A percentile compares a stretch with the other conserved stretches of the same genome.
These are phyloP conservation scores for Prorops nasuta DNA, from an alignment of 1,140 invertebrate species.

Conservation along the genomic window DNA sequence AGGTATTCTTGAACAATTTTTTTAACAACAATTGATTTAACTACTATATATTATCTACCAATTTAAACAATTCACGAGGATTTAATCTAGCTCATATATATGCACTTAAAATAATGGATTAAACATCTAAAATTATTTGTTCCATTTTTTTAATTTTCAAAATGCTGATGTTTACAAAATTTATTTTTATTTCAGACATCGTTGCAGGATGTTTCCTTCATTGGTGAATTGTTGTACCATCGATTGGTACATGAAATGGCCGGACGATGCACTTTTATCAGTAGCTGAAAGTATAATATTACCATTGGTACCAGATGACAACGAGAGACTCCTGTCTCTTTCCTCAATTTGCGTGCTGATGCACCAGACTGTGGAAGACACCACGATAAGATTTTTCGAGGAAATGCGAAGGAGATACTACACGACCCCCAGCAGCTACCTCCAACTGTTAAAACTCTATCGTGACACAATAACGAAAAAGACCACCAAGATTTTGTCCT, in stretches of 20 bases:
- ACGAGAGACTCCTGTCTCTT: constrained; percentile 57
- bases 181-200: constrained; percentile 52
- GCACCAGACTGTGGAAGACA: constrained; percentile 73
- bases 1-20: constrained; percentile 48
- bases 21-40: not conserved
- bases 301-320: constrained; percentile 48
- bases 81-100: no score
- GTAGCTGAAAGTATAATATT: constrained; percentile 67
- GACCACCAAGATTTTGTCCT: constrained; percentile 66
- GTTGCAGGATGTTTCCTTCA: constrained; percentile 85
- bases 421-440: constrained; percentile 85
- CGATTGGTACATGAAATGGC: constrained; percentile 91
- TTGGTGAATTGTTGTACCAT: constrained; percentile 92
- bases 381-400: constrained; percentile 72
- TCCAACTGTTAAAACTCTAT: constrained; percentile 83
- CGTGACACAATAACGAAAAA: constrained; percentile 57
- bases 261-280: constrained; percentile 80
- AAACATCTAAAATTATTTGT: no score
- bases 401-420: constrained; percentile 84
- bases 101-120: no score
- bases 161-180: not conserved
- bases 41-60: not conserved
- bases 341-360: constrained; percentile 73
- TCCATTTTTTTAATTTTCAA: not conserved
- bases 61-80: no score